Conservation (phyloP, 2,888 invertebrate genomes). For the Nemotelus pantherinus region DNA sequence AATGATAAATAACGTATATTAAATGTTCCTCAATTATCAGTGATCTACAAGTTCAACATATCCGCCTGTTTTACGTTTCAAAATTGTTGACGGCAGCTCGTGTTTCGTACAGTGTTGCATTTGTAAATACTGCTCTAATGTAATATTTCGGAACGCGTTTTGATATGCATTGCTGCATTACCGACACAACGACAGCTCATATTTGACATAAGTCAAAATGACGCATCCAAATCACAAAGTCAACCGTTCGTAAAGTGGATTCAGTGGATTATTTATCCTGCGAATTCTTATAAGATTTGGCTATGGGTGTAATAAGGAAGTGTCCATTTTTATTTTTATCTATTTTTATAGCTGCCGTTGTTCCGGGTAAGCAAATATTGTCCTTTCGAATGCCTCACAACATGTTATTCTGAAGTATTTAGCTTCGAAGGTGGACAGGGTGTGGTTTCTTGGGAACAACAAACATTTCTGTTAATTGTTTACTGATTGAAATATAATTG, state of each 20-base stretch:
- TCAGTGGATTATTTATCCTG: conserved; percentile 10
- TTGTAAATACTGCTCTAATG: too few relatives aligned
- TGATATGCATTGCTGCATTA: too few relatives aligned
- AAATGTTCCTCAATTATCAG: too few relatives aligned
- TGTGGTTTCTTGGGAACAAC: conserved; percentile 24
- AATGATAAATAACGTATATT: too few relatives aligned
- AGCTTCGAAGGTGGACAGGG: conserved; percentile 8
- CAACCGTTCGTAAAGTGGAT: not conserved
- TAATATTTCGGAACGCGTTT: too few relatives aligned
- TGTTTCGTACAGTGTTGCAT: too few relatives aligned
- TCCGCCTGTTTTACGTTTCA: too few relatives aligned
- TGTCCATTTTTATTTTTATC: conserved; percentile 2
- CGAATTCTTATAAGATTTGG: not conserved
- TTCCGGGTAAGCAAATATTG: conserved; percentile 5
- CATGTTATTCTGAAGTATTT: not conserved
- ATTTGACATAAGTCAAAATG: conserved; percentile 10
- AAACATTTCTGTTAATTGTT: not conserved
- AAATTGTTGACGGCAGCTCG: too few relatives aligned
- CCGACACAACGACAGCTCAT: too few relatives aligned
- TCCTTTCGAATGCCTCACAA: too few relatives aligned
- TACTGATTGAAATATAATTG: too few relatives aligned
- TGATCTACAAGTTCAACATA: too few relatives aligned
- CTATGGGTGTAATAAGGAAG: conserved; percentile 1
- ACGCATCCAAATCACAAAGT: conserved; percentile 19
- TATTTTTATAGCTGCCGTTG: not conserved